phyloP scores from a whole-genome alignment of 2,113 vertebrate species.

The Microtus oregoni region DNA sequence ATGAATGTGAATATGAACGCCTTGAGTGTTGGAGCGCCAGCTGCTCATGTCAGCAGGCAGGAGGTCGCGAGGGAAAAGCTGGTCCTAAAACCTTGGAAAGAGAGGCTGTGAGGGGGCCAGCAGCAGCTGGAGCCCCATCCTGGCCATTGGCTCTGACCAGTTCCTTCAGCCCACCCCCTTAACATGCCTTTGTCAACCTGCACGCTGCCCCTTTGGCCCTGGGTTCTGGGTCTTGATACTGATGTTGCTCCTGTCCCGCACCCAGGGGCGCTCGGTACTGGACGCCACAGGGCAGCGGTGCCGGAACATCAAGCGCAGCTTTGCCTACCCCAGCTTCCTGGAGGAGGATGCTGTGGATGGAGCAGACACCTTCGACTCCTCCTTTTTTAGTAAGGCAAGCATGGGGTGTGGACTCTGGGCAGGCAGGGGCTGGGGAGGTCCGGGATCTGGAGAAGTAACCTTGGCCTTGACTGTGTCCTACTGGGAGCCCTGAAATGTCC shows the following conservation, averaged over 20 bases:
- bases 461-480: not conserved
- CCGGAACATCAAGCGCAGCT: slow-evolving; percentile 91
- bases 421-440: not conserved
- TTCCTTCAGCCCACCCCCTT: not conserved
- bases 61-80: not conserved
- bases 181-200: rapidly evolving
- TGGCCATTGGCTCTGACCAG: not conserved
- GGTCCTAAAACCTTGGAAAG: rapidly evolving
- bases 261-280: slow-evolving; percentile 92
- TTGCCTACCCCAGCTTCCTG: slow-evolving; percentile 92
- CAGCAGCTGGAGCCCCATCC: not conserved
- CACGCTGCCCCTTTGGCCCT: not conserved
- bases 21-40: not conserved
- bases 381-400: slow-evolving; percentile 98
- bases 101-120: rapidly evolving
- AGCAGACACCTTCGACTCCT: slow-evolving; percentile 90
- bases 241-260: not conserved
- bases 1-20: no score
- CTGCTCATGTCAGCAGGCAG: not conserved
- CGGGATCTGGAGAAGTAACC: not conserved
- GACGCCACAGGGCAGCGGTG: slow-evolving; percentile 86
- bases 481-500: not conserved
- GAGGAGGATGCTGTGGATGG: slow-evolving; percentile 94
- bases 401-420: slow-evolving; percentile 12
- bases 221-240: not conserved